Evolutionary conservation across 2,113 vertebrate species (phyloP).

Genomic region (Mastomys natalensis): DNA sequence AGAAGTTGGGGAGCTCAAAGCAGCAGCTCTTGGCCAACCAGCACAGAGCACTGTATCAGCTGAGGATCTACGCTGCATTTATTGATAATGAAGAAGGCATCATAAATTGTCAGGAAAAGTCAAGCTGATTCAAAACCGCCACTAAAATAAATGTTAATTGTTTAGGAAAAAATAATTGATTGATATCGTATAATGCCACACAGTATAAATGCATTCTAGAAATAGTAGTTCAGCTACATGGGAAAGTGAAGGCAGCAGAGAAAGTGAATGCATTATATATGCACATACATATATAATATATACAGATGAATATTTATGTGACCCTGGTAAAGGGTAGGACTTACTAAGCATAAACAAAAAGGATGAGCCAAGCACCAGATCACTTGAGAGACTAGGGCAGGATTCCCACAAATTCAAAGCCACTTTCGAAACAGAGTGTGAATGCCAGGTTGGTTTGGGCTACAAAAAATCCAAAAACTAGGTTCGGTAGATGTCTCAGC

Average conservation of each 20-base stretch:
- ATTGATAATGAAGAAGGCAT: neutral
- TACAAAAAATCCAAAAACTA: neutral
- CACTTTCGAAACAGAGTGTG: neutral
- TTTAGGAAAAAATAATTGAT: neutral
- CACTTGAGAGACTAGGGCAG: neutral
- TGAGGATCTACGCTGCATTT: neutral
- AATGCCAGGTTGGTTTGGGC: neutral
- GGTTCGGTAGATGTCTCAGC: neutral
- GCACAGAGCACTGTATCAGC: neutral
- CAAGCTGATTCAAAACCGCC: neutral
- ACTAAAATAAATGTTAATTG: slow-evolving; percentile 15
- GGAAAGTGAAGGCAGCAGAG: neutral
- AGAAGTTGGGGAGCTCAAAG: neutral
- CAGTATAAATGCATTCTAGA: slow-evolving; percentile 1
- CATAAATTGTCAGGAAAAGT: neutral
- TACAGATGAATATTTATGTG: neutral
- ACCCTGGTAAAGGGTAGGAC: neutral
- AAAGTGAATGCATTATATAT: neutral
- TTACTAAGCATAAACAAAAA: neutral
- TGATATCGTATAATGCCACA: neutral
- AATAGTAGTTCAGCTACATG: neutral
- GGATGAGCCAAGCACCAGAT: neutral
- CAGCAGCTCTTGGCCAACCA: neutral
- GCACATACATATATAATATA: neutral
- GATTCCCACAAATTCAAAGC: neutral